Conservation (phyloP, 2,888 invertebrate species). For the Ceratothoa steindachneri region DNA sequence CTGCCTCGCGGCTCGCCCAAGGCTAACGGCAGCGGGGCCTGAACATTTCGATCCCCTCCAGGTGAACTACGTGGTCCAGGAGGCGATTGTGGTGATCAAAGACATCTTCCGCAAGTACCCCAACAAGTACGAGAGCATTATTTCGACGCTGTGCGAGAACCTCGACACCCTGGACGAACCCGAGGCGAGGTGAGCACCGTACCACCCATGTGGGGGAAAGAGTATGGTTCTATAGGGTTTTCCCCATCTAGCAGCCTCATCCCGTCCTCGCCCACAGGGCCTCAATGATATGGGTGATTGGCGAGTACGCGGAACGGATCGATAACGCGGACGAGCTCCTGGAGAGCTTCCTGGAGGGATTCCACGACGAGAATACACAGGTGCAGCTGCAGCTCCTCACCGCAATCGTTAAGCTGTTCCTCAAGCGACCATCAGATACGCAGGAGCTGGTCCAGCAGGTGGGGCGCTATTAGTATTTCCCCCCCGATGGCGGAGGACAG, state of each 20-base stretch:
- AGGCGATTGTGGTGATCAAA: conserved; percentile 98
- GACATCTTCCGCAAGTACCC: conserved; percentile 91
- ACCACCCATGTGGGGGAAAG: too few species aligned
- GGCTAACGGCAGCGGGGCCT: too few species aligned
- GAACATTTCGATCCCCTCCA: too few species aligned
- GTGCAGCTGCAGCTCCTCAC: conserved; percentile 94
- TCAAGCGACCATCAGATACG: conserved; percentile 96
- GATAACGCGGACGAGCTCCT: conserved; percentile 98
- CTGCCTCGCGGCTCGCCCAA: too few species aligned
- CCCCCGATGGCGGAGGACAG: not conserved
- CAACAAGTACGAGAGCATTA: conserved; percentile 99
- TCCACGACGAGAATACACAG: conserved; percentile 93
- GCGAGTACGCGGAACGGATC: conserved; percentile 98
- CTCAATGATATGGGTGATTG: conserved; percentile 86
- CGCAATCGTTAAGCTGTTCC: conserved; percentile 95
- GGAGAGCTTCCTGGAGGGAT: conserved; percentile 96
- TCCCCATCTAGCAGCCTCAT: too few species aligned
- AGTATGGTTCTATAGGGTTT: too few species aligned
- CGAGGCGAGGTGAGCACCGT: conserved; percentile 67
- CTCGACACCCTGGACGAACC: conserved; percentile 97
- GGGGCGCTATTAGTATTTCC: not conserved
- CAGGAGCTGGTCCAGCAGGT: conserved; percentile 95
- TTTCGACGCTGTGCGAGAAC: conserved; percentile 97
- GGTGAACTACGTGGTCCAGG: conserved; percentile 98
- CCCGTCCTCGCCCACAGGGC: too few species aligned